Conservation (phyloP, 2,113 vertebrate genomes). For the Galbula dea region DNA sequence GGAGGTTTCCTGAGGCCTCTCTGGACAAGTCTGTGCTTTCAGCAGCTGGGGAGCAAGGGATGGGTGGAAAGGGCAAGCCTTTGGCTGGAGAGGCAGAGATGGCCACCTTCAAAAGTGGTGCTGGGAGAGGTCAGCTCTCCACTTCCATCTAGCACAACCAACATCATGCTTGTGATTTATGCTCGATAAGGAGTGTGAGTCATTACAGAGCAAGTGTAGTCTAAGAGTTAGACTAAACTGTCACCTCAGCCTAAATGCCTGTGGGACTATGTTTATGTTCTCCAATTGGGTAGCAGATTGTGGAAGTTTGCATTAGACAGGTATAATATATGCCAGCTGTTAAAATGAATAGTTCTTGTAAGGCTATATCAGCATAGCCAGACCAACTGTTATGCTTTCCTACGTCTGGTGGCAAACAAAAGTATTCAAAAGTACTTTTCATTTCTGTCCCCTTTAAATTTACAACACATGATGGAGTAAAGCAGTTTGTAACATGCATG, state of each 20-base stretch:
- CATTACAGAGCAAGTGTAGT: not conserved
- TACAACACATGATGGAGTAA: no score
- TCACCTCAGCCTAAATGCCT: not conserved
- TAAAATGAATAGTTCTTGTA: not conserved
- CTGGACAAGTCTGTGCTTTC: accelerated
- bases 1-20: not conserved
- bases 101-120: not conserved
- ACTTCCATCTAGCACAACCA: not conserved
- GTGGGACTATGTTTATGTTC: not conserved
- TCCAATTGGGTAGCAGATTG: not conserved
- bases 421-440: no score
- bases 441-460: no score
- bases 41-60: not conserved
- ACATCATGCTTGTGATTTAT: accelerated
- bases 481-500: not conserved
- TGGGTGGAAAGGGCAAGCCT: not conserved
- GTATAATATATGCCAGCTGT: not conserved
- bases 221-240: not conserved
- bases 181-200: not conserved
- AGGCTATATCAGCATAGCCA: no score
- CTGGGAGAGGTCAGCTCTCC: not conserved
- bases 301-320: not conserved
- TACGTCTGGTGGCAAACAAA: no score
- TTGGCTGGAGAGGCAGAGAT: not conserved
- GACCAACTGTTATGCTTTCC: no score